A percentile compares a stretch with the other conserved stretches of the same genome.
These are phyloP conservation scores for Ondatra zibethicus DNA, from an alignment of 2,113 vertebrate genomes.

Conservation along the genomic window DNA sequence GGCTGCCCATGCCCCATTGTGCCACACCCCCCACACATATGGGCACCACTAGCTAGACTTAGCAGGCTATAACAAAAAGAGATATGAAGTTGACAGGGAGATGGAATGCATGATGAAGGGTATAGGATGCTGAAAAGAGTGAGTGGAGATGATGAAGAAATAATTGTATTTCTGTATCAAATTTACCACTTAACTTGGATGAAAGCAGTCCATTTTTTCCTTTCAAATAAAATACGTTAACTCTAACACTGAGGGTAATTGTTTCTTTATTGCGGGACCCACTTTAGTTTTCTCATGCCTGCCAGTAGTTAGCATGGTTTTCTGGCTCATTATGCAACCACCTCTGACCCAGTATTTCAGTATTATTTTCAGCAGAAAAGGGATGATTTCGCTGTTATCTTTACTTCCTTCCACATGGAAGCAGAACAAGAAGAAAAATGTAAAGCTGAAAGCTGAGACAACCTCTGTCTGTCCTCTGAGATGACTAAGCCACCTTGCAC, in stretches of 20 bases:
- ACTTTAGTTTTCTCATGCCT: neutral
- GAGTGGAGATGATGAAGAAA: neutral
- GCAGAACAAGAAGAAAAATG: neutral
- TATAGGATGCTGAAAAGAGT: neutral
- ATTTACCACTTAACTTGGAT: neutral
- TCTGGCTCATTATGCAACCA: neutral
- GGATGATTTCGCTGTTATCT: neutral
- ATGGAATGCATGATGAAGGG: neutral
- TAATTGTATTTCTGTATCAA: neutral
- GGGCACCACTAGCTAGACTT: neutral
- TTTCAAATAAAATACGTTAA: neutral
- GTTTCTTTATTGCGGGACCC: neutral
- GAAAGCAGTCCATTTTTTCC: neutral
- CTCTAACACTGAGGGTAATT: neutral
- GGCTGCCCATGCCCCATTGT: neutral
- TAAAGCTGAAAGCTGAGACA: neutral
- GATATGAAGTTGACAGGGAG: neutral
- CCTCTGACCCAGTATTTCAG: neutral
- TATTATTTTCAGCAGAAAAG: neutral
- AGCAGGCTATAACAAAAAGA: neutral
- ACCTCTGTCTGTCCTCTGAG: accelerated
- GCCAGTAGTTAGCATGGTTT: neutral
- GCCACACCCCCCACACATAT: neutral
- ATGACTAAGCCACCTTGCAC: neutral
- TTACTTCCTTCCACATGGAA: neutral